Base-by-base conservation (phyloP, 1,140 invertebrate species). In the Anagrus nilaparvatae region DNA sequence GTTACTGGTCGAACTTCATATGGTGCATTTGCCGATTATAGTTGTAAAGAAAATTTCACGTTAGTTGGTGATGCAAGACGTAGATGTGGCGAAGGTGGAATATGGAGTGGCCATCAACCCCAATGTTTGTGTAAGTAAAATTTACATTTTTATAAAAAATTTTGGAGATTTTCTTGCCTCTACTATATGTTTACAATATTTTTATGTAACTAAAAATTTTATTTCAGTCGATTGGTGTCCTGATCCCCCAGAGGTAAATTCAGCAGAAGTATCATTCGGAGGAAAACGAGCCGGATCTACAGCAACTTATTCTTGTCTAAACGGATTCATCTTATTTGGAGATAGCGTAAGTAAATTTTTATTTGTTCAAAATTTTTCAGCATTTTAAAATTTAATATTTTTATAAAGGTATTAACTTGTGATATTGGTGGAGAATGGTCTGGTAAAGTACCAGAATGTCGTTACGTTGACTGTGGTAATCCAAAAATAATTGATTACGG, bases 391-490 rank as follows among this genome's bases (percentile, higher is more conserved):
- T n/a, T n/a, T 34, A n/a, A 21, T 12, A 12, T 12, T 50, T 49
- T 40, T 48, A 34, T 48, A 48, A 55, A 87, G 84, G 75, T 81
- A 21, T 69, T 89, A 25, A 81, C 78, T 16, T 92, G 87, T 56
- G 77, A 77, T 30, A 72, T 89, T 23, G 87, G 87, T 16, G 87
- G 87, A 0, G 70, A 77, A 37, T 92, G 86, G 85, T 79, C 79
- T 0, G 82, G 81, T 12, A 81, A 81, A 51, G 74, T 81, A 7
- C 84, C 87, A 0, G 75, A 78, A 5, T 92, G 87, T 57, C 78
- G 79, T 58, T 93, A 86, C 59, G 77, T 94, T 0, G 87, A 94
- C 56, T 96, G 92, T 60, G 86, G 87, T 0, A 74, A 79, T 10
- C 87, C 89, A 1, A 77, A 79, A 0, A 73, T 81, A 36, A 76